These are phyloP conservation scores for Pocillopora verrucosa DNA, from an alignment of 64 coral and sea anemone species.

Conservation along the genomic window DNA sequence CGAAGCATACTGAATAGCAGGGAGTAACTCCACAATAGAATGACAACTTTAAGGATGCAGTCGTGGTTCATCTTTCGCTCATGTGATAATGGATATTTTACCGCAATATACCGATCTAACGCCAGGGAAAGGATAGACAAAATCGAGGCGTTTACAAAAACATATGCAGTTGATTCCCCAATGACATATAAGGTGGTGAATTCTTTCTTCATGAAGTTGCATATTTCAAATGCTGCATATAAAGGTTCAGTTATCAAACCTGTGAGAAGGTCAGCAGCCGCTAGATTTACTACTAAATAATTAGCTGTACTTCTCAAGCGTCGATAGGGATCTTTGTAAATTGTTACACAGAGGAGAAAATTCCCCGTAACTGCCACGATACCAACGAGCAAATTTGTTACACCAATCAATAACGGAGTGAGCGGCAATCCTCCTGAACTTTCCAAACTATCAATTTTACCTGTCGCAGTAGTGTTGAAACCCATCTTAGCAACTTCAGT, in stretches of 20 bases:
- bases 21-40: neutral
- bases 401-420: neutral
- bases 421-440: neutral
- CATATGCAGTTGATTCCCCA: slow-evolving; percentile 17
- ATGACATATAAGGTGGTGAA: neutral
- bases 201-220: slow-evolving; percentile 18
- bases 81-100: neutral
- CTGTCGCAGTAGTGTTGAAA: neutral
- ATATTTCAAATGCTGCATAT: slow-evolving; percentile 20
- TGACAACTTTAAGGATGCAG: neutral
- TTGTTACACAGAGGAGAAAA: neutral
- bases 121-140: slow-evolving; percentile 12
- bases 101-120: slow-evolving; percentile 15
- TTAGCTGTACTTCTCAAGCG: neutral
- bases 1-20: slow-evolving; percentile 2
- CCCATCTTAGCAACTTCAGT: neutral
- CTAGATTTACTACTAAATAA: slow-evolving; percentile 21
- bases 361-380: neutral
- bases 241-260: slow-evolving; percentile 20
- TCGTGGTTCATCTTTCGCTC: neutral
- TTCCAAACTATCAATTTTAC: neutral
- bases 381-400: slow-evolving; percentile 8
- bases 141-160: slow-evolving; percentile 27
- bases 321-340: slow-evolving; percentile 17
- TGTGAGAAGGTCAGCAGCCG: slow-evolving; percentile 10